Percentiles rank a stretch among this genome's conserved stretches.
Evolutionary conservation across 2,888 invertebrate species (phyloP).

Genomic region (Agriopis leucophaearia): DNA sequence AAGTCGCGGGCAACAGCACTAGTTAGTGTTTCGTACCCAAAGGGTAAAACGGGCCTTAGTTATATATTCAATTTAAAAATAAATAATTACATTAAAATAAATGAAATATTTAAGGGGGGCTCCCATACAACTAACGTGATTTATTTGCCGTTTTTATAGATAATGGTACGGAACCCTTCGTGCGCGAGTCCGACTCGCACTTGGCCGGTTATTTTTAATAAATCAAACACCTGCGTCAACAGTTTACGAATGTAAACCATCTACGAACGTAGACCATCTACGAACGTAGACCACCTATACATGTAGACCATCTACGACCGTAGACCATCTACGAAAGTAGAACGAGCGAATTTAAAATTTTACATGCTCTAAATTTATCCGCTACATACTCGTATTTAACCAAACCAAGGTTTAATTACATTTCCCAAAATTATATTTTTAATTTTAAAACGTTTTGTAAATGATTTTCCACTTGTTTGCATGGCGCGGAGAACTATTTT

Average conservation of each 20-base stretch:
- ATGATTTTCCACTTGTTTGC: conserved; percentile 6
- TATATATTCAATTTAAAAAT: no score
- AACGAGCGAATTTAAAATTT: neutral
- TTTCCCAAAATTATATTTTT: neutral
- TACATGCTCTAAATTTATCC: neutral
- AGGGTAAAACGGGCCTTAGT: no score
- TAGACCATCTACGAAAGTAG: neutral
- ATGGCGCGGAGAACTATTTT: conserved; percentile 23
- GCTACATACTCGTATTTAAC: neutral
- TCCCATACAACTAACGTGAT: no score
- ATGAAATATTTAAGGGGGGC: no score
- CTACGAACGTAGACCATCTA: neutral
- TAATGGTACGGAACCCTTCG: no score
- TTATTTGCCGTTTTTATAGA: no score
- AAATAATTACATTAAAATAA: no score
- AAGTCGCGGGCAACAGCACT: no score
- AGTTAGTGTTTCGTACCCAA: no score
- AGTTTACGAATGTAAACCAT: neutral
- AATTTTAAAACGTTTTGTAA: conserved; percentile 23
- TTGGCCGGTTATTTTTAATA: no score
- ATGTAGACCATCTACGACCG: neutral
- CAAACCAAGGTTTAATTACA: neutral
- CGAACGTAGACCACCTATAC: neutral
- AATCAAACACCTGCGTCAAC: neutral
- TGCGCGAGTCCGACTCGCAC: no score